These are phyloP conservation scores for Pteromalus puparum DNA, from an alignment of 1,140 invertebrate species.

Conservation along the genomic window DNA sequence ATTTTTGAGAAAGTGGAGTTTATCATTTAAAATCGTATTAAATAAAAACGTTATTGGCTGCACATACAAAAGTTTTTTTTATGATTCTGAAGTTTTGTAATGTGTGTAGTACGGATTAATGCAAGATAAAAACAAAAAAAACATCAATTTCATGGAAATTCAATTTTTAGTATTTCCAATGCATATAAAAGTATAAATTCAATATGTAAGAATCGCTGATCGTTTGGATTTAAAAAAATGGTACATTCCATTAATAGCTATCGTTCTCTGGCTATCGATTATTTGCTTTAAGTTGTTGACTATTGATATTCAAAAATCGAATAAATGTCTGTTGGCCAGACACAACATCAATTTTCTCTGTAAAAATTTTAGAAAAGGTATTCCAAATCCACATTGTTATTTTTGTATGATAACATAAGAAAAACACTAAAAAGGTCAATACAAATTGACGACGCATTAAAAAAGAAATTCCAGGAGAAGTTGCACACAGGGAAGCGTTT, in stretches of 20 bases:
- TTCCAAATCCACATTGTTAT: neutral
- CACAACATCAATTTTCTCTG: neutral
- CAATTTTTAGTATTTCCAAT: neutral
- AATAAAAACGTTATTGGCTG: neutral
- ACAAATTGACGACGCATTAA: neutral
- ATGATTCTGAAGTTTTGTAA: too few relatives aligned
- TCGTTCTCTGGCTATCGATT: too few relatives aligned
- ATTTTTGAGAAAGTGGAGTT: too few relatives aligned
- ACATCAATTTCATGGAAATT: neutral
- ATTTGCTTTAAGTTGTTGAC: too few relatives aligned
- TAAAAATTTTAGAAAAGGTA: neutral
- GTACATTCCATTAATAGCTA: neutral
- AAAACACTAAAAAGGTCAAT: neutral
- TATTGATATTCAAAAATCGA: neutral
- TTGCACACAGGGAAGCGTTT: neutral
- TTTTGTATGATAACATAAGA: neutral
- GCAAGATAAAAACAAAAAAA: neutral
- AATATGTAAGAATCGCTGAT: neutral
- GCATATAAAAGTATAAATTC: neutral
- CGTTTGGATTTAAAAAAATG: neutral
- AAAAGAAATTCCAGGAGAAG: slow-evolving; percentile 19
- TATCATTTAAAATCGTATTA: too few relatives aligned
- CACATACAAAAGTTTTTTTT: neutral
- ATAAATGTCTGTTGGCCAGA: neutral
- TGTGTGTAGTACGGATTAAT: too few relatives aligned